These are phyloP conservation scores for Chymomyza amoena DNA, from an alignment of 2,888 invertebrate genomes.

Conservation along the genomic window DNA sequence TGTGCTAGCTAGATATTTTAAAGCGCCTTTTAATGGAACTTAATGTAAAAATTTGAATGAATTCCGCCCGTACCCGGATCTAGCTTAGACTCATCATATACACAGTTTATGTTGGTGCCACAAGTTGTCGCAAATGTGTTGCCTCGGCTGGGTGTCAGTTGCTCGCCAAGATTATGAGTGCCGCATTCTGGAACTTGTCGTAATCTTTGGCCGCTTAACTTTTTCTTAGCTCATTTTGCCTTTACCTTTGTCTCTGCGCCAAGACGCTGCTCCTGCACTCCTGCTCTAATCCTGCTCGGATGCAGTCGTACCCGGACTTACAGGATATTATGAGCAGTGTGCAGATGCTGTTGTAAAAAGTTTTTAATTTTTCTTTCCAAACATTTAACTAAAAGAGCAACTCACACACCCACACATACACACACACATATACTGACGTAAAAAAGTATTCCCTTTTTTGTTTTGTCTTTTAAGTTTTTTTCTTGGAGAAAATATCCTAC, in stretches of 20 bases:
- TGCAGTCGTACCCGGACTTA: slow-evolving; percentile 26
- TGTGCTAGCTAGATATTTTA: too few species aligned
- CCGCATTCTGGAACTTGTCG: slow-evolving; percentile 20
- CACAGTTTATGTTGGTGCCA: not conserved
- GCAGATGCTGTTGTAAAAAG: slow-evolving; percentile 63
- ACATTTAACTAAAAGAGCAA: slow-evolving; percentile 73
- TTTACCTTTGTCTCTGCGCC: not conserved
- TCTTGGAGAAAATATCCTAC: slow-evolving; percentile 1
- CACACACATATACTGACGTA: not conserved
- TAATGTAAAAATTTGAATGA: too few species aligned
- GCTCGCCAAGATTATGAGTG: not conserved
- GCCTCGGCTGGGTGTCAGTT: slow-evolving; percentile 1
- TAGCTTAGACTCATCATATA: too few species aligned
- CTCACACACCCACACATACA: slow-evolving; percentile 20
- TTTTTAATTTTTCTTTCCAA: slow-evolving; percentile 74
- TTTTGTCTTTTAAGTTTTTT: slow-evolving; percentile 24
- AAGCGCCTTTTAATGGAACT: too few species aligned
- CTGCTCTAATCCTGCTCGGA: slow-evolving; percentile 21
- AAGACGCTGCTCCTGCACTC: not conserved
- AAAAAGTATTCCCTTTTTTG: slow-evolving; percentile 46
- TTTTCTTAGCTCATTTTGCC: slow-evolving; percentile 33
- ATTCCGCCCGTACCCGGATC: too few species aligned
- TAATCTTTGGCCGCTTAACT: slow-evolving; percentile 66
- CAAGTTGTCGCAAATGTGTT: slow-evolving; percentile 5
- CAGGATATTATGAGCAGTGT: slow-evolving; percentile 50